Conservation (phyloP, 2,888 invertebrate genomes). For the Callosobruchus maculatus region DNA sequence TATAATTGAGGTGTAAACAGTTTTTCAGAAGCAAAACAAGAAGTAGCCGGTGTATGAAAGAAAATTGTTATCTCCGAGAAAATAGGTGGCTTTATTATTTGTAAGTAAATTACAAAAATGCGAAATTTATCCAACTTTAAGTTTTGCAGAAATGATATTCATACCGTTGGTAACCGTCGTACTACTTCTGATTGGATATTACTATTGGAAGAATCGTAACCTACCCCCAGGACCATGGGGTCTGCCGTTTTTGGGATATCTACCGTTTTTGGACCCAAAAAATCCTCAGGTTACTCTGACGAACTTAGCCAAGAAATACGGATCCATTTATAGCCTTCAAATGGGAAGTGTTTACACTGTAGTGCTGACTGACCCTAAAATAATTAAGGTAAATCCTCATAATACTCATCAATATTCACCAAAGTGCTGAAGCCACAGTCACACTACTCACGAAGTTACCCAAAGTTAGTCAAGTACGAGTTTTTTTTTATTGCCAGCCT, state of each 20-base stretch:
- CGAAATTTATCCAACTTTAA: no score
- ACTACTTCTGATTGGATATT: not conserved
- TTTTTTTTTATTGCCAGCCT: no score
- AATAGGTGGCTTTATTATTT: no score
- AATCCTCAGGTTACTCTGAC: slow-evolving; percentile 63
- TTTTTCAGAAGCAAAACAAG: no score
- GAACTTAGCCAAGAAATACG: slow-evolving; percentile 62
- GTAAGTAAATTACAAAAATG: no score
- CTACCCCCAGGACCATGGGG: slow-evolving; percentile 78
- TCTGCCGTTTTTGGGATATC: slow-evolving; percentile 73
- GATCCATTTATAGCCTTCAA: slow-evolving; percentile 67
- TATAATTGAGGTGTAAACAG: no score
- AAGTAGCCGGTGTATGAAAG: no score
- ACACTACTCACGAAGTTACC: no score
- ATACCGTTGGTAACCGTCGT: not conserved
- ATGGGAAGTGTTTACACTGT: slow-evolving; percentile 76
- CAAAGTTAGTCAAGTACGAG: no score
- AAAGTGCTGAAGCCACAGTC: no score
- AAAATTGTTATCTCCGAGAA: no score
- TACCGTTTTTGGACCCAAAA: slow-evolving; percentile 66
- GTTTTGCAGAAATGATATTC: not conserved
- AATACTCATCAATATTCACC: not conserved
- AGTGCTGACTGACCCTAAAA: slow-evolving; percentile 69
- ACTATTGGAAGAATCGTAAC: slow-evolving; percentile 34
- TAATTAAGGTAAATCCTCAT: slow-evolving; percentile 55